Evolutionary conservation across 37 sponge, comb jelly and placozoan genomes (phyloP), one percentile per base, ranked within the genome.

Genomic region (Lycopodina hypogea): DNA sequence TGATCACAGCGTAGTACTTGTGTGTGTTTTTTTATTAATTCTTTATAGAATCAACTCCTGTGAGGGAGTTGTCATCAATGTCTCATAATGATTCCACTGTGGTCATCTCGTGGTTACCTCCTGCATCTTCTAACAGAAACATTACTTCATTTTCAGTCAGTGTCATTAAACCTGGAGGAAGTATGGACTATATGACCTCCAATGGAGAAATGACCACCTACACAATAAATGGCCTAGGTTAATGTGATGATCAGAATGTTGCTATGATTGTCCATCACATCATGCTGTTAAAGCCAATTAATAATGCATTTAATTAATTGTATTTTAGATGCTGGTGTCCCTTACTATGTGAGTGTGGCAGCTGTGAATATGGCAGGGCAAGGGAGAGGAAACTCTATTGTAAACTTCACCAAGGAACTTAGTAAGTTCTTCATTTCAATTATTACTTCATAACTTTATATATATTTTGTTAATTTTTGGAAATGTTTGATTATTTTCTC

Each of bases 51-150:
- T 65, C 66, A 14, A 34, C 34, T 32, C 66, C 66, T 65, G 66
- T 65, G 7, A 65, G 17, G 7, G 35, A 32, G 7, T 65, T 65
- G 30, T 11, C 26, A 7, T 32, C 34, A 65, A 65, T 2, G 12
- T 65, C 66, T 65, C 66, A 32, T 15, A 32, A 32, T 33, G 35
- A 65, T 34, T 65, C 66, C 4, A 65, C 66, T 34, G 34, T 65
- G 18, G 11, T 65, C 32, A 65, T 90, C 32, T 80, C 85, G 36
- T 90, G 90, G 90, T 77, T 71, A 30, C 81, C 72, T 2, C 90
- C 90, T 2, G 69, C 90, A 57, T n/a, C 26, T 52, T 45, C 78
- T 18, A 84, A 90, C 72, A 85, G 90, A n/a, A 41, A 76, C 32
- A 51, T 90, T 8, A n/a, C 76, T 9, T 48, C 57, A 61, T 91